Base-by-base conservation (phyloP, 2,888 invertebrate genomes). In the Pteria penguin region DNA sequence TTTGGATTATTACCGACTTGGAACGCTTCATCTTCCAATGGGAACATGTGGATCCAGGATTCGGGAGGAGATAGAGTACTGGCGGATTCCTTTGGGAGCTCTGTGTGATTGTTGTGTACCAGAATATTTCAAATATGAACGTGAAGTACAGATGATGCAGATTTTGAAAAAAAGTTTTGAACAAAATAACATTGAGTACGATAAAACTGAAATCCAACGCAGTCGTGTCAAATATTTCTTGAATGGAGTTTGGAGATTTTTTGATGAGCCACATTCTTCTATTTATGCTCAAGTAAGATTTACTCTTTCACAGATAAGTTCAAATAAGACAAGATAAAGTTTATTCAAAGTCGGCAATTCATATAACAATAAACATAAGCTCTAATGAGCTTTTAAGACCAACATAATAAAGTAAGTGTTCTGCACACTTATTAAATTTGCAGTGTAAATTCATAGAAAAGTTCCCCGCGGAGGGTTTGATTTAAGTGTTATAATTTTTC, bases 61-160 rank as follows among this genome's bases (percentile, higher is more conserved):
- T 45, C 71, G 68, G 26, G 60, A 71, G 11, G 81, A 79, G 24
- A 11, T 81, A 27, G n/a, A 52, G 18, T 81, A 75, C 52, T 81
- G 81, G 81, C 32, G 60, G 32, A 70, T 81, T n/a, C 72, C 75
- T 11, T 32, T 70, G 14, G n/a, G 61, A 3, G 61, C 72, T 11
- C 29, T 81, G 3, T 66, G 66, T 2, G 72, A 76, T 1, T 81
- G 81, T 62, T 81, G 81, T 45, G 77, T 75, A 79, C 74, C 72
- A 26, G 24, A 68, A 32, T 68, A 72, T 33, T 77, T 76, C 68
- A 72, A 75, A 18, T 55, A 63, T n/a, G 61, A 67, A 1, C 54
- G 45, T 0, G 77, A 81, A 22, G 52, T 71, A 22, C 67, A 73
- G 0, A 68, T 75, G 0, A 58, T 77, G 18, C 55, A 33, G 11